A percentile compares a stretch with the other conserved stretches of the same genome.
These are phyloP conservation scores for Hesperia comma DNA, from an alignment of 2,888 invertebrate species.

Conservation along the genomic window DNA sequence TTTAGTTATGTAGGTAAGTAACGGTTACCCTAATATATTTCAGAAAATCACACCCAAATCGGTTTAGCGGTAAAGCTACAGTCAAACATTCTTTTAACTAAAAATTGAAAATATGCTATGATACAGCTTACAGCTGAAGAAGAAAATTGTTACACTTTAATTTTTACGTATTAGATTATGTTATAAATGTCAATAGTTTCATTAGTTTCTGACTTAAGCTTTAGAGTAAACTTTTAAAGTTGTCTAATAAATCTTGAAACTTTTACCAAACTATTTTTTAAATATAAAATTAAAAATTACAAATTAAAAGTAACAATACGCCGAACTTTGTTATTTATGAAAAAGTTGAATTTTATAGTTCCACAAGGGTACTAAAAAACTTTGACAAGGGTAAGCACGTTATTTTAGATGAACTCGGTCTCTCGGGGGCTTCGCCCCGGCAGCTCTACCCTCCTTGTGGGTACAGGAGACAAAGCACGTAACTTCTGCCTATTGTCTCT, in stretches of 20 bases:
- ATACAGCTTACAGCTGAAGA: no score
- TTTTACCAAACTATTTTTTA: background rate
- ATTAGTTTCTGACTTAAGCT: no score
- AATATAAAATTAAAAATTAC: background rate
- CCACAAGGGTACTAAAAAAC: background rate
- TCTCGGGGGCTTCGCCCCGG: constrained; percentile 4
- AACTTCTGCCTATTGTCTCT: background rate
- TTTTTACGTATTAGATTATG: no score
- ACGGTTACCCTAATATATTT: no score
- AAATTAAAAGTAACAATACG: background rate
- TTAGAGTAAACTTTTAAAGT: no score
- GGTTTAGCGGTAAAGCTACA: no score
- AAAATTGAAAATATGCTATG: no score
- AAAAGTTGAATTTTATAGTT: constrained; percentile 14
- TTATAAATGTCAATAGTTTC: no score
- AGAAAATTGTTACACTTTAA: no score
- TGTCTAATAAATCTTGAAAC: background rate
- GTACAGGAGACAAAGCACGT: background rate
- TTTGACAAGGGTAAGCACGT: constrained; percentile 19
- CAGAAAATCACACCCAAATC: no score
- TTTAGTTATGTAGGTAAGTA: no score
- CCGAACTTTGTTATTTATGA: constrained; percentile 6
- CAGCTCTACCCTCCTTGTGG: background rate
- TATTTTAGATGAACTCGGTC: constrained; percentile 8
- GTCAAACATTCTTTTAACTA: no score